Evolutionary conservation across 2,113 vertebrate genomes (phyloP), one percentile per base, ranked within the genome.

Genomic region (Crocuta crocuta): DNA sequence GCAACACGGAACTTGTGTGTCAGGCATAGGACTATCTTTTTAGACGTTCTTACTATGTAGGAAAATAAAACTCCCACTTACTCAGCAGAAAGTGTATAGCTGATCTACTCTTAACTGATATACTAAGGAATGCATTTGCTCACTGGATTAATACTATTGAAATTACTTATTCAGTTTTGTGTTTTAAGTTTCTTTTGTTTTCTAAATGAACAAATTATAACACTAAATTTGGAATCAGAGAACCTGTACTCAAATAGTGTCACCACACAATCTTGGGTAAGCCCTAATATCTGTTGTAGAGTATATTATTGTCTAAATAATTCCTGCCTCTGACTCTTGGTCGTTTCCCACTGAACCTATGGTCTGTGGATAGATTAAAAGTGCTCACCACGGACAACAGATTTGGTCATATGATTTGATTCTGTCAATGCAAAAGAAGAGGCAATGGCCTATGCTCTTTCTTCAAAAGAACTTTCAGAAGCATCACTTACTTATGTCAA

Each of bases 1-100:
- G 16, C 5, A n/a, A 10, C 15, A 48, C 11, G 33, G 9, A 90
- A 11, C 28, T 16, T 16, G 21, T 73, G 33, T 85, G 28, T 61
- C 63, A 53, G 21, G 23, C 21, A 23, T 48, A 12, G 35, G 3
- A 33, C 4, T 50, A 12, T 11, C 31, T 50, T 48, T 26, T 61
- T 23, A 68, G 2, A 91, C 50, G 88, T 70, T 53, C 76, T 95
- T 88, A 9, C 33, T 50, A 2, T 50, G 66, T 5, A 19, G 53
- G 11, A 88, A 88, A 96, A 53, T 76, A 82, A 58, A 91, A 50
- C 33, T 48, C 9, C 1, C n/a, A 80, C 43, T 83, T 83, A 61
- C 50, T 85, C 15, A 26, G 73, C 5, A 31, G 31, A 74, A 70
- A 61, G 24, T 17, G 48, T n/a, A 12, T 48, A 28, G 13, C 3